phyloP scores from a whole-genome alignment of 1,140 invertebrate species.

The Heliothis subflexa region DNA sequence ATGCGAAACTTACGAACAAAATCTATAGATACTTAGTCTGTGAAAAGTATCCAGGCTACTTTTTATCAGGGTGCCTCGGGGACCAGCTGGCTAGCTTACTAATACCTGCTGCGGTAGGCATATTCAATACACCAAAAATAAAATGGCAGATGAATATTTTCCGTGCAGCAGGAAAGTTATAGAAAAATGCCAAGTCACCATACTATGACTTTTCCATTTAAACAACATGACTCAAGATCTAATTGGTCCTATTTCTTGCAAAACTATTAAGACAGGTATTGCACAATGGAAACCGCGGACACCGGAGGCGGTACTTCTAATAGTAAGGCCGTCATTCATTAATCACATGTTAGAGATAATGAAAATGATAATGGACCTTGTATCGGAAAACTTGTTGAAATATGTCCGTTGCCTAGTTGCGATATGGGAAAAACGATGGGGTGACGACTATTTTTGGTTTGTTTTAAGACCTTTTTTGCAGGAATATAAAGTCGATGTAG shows the following conservation, averaged over 20 bases:
- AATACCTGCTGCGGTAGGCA: background rate
- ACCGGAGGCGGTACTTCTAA: constrained; percentile 6
- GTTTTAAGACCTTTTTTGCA: too few species aligned
- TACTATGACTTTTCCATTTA: constrained; percentile 8
- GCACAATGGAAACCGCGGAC: constrained; percentile 26
- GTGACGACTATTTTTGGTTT: background rate
- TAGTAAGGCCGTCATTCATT: background rate
- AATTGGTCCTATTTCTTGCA: constrained; percentile 1
- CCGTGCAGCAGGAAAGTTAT: background rate
- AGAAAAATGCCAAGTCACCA: background rate
- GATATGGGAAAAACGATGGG: constrained; percentile 13
- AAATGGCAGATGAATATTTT: background rate
- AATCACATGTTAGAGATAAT: background rate
- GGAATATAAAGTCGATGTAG: too few species aligned
- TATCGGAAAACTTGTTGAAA: constrained; percentile 27
- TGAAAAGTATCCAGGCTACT: too few species aligned
- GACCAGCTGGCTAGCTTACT: too few species aligned
- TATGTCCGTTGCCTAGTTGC: background rate
- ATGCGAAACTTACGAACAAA: too few species aligned
- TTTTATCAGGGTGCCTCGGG: too few species aligned
- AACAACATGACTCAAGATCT: constrained; percentile 11
- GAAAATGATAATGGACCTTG: background rate
- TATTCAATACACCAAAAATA: background rate
- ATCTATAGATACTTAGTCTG: too few species aligned
- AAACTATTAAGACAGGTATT: constrained; percentile 17